phyloP scores from a whole-genome alignment of 2,113 vertebrate genomes.

The Pituophis catenifer region DNA sequence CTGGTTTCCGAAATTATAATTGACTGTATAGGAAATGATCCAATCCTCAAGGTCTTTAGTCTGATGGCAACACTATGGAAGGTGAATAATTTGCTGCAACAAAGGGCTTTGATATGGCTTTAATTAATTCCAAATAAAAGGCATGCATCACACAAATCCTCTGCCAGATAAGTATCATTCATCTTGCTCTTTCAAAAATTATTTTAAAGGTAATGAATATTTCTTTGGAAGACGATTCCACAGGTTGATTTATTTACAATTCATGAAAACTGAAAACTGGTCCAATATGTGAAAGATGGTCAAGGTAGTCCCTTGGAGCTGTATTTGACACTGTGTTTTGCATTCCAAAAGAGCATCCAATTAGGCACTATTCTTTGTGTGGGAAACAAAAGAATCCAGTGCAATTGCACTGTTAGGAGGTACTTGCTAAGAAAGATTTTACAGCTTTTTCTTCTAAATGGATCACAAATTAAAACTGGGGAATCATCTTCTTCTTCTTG shows the following conservation, averaged over 20 bases:
- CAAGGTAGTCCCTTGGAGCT: not conserved
- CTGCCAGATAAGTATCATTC: not conserved
- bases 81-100: not conserved
- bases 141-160: not conserved
- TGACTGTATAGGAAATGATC: not conserved
- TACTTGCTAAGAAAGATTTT: not conserved
- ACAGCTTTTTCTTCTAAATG: not conserved
- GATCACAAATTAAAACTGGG: accelerated
- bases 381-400: not conserved
- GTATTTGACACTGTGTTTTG: not conserved
- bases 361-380: not conserved
- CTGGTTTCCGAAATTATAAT: not conserved
- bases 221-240: not conserved
- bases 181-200: not conserved
- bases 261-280: not conserved
- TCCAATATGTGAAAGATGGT: not conserved
- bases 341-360: not conserved
- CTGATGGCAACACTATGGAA: not conserved
- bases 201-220: not conserved
- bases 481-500: no score
- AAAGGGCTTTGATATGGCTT: not conserved
- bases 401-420: accelerated
- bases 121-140: not conserved
- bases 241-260: not conserved
- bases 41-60: not conserved